Evolutionary conservation across 2,797 vertebrate genomes (phyloP), one percentile per base, ranked within the genome.

Genomic region (Tamandua tetradactyla): DNA sequence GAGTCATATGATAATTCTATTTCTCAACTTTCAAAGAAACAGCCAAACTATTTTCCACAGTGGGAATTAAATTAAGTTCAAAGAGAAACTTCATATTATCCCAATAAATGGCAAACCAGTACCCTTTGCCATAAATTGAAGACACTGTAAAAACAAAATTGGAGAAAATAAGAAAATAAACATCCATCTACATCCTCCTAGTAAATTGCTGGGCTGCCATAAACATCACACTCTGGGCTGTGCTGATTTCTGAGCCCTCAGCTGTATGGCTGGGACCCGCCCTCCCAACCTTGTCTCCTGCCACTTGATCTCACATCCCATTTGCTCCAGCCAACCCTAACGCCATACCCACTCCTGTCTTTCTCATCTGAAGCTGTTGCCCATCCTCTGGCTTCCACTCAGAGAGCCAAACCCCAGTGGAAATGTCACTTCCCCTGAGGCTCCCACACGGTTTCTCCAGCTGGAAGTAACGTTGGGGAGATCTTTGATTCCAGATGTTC

Each of bases 401-500:
- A 74, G 91, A 88, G 80, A 47, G 74, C 71, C 72, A 69, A 40
- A 74, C 37, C n/a, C 52, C 9, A 64, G 8, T 32, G 59, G 79
- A 44, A 92, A 64, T 76, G 25, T 71, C 75, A 76, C 35, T 61
- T 57, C 22, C n/a, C 32, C 79, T 40, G 59, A 72, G 85, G 74
- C 35, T 87, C 44, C 86, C 42, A 14, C 15, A 69, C 79, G 62
- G 22, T 17, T 25, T 40, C 52, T 87, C 66, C 17, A 40, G 27
- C 59, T 68, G 64, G 35, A 90, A 75, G 81, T 72, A 95, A 71
- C 59, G 57, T 59, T 40, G 69, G 44, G 30, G 72, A 40, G 30
- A 84, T 61, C 64, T 88, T 80, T 64, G 44, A 91, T 72, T 96
- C 80, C 59, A 66, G 87, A 2, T 59, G 23, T 98, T 96, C 89